phyloP scores from a whole-genome alignment of 92 coral and sea anemone species.

The Porites evermanni region DNA sequence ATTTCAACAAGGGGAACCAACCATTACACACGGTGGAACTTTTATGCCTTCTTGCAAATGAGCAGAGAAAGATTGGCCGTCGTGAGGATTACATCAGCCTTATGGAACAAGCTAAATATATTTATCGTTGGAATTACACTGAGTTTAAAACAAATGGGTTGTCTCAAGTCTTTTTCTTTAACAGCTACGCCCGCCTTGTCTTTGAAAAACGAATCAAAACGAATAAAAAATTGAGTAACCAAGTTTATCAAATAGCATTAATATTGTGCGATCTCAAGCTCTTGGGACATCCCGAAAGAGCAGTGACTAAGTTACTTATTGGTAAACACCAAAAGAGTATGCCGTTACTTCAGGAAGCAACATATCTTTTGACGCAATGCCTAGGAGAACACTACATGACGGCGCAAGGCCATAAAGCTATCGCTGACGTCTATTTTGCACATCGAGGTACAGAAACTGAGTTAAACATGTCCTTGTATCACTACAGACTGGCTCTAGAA shows the following conservation, averaged over 20 bases:
- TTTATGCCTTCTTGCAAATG: slow-evolving; percentile 44
- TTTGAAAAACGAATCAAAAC: neutral
- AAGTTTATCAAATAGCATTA: neutral
- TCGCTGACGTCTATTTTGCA: slow-evolving; percentile 11
- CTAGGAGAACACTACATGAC: slow-evolving; percentile 35
- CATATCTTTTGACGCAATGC: neutral
- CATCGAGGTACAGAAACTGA: neutral
- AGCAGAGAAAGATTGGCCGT: slow-evolving; percentile 34
- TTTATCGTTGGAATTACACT: neutral
- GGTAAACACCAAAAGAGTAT: neutral
- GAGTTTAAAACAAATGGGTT: slow-evolving; percentile 7
- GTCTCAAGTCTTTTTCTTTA: slow-evolving; percentile 36
- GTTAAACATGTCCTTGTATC: neutral
- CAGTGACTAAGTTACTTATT: neutral
- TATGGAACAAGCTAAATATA: slow-evolving; percentile 10
- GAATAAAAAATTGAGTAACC: no score
- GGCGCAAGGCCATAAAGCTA: slow-evolving; percentile 20
- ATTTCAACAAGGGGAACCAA: neutral
- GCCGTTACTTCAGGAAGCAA: neutral
- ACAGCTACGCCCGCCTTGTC: slow-evolving; percentile 28
- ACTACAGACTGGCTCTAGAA: neutral
- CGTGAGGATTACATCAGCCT: neutral
- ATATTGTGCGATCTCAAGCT: neutral
- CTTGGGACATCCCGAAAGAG: slow-evolving; percentile 23
- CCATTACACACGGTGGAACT: slow-evolving; percentile 26